phyloP scores from a whole-genome alignment of 2,797 vertebrate species.

The Urosaurus nigricauda region DNA sequence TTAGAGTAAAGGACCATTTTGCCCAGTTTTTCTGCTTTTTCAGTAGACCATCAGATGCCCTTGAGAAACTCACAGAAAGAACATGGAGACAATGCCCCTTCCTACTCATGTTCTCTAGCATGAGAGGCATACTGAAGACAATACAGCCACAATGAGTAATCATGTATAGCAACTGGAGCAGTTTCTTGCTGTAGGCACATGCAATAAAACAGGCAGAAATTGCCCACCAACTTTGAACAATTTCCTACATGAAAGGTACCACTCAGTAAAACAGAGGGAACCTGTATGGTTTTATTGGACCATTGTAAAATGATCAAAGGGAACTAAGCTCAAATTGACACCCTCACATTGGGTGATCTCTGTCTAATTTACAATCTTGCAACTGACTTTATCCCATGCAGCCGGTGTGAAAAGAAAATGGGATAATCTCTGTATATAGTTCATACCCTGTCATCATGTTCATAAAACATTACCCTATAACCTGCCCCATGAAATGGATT shows the following conservation, averaged over 20 bases:
- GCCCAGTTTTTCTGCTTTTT: neutral
- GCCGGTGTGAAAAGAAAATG: neutral
- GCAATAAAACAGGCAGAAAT: neutral
- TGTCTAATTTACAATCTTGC: neutral
- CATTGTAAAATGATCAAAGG: neutral
- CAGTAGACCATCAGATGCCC: neutral
- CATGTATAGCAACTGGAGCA: neutral
- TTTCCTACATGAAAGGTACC: neutral
- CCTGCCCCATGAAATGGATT: slow-evolving; percentile 14
- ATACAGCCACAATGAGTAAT: too few relatives aligned
- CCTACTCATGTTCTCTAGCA: too few relatives aligned
- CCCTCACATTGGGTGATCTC: neutral
- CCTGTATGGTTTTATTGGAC: neutral
- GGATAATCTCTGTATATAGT: neutral
- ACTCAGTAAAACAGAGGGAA: neutral
- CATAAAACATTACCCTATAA: neutral
- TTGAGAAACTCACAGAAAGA: neutral
- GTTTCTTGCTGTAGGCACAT: neutral
- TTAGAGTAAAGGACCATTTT: neutral
- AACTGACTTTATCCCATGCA: neutral
- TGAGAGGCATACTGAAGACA: too few relatives aligned
- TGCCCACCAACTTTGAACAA: neutral
- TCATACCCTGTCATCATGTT: neutral
- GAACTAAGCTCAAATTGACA: neutral
- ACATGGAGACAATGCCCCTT: too few relatives aligned